Evolutionary conservation across 2,113 vertebrate species (phyloP).

Genomic region (Antigone vipio): DNA sequence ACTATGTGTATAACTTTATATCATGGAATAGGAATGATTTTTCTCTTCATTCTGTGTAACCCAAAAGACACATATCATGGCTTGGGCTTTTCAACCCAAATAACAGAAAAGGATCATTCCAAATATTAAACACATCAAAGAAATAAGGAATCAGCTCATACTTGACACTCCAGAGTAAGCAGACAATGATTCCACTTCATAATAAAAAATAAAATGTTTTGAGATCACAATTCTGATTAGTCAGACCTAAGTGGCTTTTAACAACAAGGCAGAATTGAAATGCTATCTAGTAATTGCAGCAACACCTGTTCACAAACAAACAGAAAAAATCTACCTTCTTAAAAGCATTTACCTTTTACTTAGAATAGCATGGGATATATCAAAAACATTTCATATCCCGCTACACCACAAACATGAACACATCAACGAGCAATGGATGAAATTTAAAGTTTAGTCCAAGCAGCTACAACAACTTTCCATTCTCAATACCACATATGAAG

Average conservation of each 20-base stretch:
- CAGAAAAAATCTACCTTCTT: not conserved
- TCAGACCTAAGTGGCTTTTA: not conserved
- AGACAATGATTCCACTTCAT: not conserved
- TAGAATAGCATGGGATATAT: not conserved
- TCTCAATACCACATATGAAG: not conserved
- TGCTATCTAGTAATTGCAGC: not conserved
- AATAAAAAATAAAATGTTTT: not conserved
- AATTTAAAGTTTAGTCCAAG: not conserved
- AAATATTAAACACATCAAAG: fast-evolving
- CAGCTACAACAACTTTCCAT: not conserved
- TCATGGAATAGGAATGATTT: not conserved
- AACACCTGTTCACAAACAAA: not conserved
- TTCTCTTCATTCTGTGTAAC: not conserved
- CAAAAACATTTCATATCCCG: not conserved
- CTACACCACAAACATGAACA: not conserved
- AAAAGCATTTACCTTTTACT: not conserved
- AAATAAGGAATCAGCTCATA: not conserved
- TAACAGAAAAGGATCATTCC: not conserved
- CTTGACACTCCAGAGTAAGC: not conserved
- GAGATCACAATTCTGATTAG: not conserved
- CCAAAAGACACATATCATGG: not conserved
- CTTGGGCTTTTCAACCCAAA: not conserved
- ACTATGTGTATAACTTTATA: not conserved
- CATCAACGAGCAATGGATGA: not conserved
- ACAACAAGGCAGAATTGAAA: not conserved